A percentile compares a stretch with the other conserved stretches of the same genome.
Evolutionary conservation across 2,113 vertebrate species (phyloP).

Genomic region (Collichthys lucidus): DNA sequence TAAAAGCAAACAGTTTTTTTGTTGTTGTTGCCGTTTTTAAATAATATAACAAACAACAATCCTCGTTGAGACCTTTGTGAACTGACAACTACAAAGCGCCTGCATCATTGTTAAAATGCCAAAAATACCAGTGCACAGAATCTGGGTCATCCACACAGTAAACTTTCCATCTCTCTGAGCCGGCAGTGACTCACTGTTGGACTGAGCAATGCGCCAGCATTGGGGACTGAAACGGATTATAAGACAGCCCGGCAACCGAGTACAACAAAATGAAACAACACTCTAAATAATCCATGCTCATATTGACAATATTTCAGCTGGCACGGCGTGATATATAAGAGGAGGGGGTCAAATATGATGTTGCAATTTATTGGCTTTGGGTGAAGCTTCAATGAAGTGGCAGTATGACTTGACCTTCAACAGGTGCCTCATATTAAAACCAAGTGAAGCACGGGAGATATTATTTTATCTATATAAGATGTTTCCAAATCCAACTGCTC

Average conservation of each 20-base stretch:
- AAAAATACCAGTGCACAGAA: constrained; percentile 58
- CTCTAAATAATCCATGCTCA: constrained; percentile 2
- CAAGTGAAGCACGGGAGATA: background rate
- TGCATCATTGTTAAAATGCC: constrained; percentile 23
- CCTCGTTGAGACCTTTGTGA: background rate
- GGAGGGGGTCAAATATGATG: background rate
- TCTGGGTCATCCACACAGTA: constrained; percentile 74
- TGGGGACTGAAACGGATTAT: constrained; percentile 68
- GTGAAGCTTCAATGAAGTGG: background rate
- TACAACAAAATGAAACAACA: constrained; percentile 51
- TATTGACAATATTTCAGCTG: background rate
- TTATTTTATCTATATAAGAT: background rate
- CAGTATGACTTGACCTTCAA: background rate
- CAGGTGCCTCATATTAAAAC: background rate
- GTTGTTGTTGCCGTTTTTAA: background rate
- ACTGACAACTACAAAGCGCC: background rate
- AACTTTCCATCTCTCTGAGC: constrained; percentile 75
- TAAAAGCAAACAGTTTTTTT: too few relatives aligned
- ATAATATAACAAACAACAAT: background rate
- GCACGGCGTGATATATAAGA: background rate
- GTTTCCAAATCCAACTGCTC: too few relatives aligned
- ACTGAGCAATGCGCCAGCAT: constrained; percentile 57
- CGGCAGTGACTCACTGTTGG: constrained; percentile 68
- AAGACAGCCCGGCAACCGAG: constrained; percentile 46
- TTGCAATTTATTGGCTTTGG: background rate